These are phyloP conservation scores for Alexandromys fortis DNA, from an alignment of 2,113 vertebrate species.

Conservation along the genomic window DNA sequence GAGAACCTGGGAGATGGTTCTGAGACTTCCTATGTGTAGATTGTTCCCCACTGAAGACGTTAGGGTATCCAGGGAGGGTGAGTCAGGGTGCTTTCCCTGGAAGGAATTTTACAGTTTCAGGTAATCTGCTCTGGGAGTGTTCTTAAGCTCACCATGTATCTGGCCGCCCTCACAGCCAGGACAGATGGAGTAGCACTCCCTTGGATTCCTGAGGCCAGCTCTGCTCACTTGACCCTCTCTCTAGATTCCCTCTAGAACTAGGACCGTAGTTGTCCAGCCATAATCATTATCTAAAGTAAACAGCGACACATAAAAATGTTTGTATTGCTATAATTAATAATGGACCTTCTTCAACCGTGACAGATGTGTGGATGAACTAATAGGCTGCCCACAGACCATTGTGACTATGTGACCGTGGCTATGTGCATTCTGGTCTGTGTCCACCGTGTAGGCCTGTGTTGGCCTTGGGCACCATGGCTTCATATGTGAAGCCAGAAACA, in stretches of 20 bases:
- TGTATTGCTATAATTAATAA: background rate
- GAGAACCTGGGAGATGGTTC: background rate
- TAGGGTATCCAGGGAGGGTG: background rate
- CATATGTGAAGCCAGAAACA: background rate
- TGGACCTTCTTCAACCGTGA: background rate
- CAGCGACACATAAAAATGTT: fast-evolving
- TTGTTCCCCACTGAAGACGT: background rate
- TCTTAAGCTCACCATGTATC: background rate
- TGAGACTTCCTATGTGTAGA: background rate
- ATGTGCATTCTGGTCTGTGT: background rate
- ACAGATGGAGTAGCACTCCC: background rate
- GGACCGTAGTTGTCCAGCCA: background rate
- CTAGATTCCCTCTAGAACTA: background rate
- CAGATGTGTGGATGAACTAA: background rate
- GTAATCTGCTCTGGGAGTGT: background rate
- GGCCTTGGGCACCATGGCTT: background rate
- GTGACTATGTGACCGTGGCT: background rate
- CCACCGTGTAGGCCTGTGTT: background rate
- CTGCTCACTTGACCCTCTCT: background rate
- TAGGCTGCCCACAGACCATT: fast-evolving
- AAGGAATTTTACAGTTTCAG: background rate
- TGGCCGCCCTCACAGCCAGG: background rate
- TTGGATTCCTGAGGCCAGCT: background rate
- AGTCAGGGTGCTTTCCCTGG: background rate
- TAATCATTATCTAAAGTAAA: background rate